Percentiles rank a stretch among this genome's conserved stretches.
Conservation (phyloP, 2,113 vertebrate genomes). For the Hemiprocne comata region DNA sequence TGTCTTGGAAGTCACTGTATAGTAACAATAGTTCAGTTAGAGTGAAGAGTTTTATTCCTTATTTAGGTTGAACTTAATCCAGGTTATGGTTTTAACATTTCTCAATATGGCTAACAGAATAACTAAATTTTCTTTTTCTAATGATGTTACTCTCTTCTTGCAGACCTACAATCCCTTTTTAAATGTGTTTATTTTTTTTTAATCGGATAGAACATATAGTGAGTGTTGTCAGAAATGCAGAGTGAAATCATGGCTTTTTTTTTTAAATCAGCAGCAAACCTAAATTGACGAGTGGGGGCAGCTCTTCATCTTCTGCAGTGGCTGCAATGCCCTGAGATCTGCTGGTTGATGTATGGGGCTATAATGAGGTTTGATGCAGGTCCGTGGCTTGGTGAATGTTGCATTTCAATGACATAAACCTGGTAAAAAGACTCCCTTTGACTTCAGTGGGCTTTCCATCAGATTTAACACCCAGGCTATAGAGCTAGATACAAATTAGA, state of each 20-base stretch:
- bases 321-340: background rate
- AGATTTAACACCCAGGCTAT: slow-evolving; percentile 7
- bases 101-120: background rate
- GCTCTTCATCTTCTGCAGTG: background rate
- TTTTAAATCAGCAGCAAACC: background rate
- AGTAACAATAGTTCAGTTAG: background rate
- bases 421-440: slow-evolving; percentile 34
- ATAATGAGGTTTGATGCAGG: slow-evolving; percentile 33
- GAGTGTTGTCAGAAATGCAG: background rate
- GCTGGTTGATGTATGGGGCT: background rate
- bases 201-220: background rate
- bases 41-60: background rate
- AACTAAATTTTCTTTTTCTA: background rate
- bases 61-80: background rate
- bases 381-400: slow-evolving; percentile 15
- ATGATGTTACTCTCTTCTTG: background rate
- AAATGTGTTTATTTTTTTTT: background rate
- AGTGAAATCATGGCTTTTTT: background rate
- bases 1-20: background rate
- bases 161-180: background rate
- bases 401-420: slow-evolving; percentile 44
- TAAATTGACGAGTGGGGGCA: background rate
- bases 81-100: background rate
- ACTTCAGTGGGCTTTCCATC: slow-evolving; percentile 51
- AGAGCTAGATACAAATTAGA: slow-evolving; percentile 40